A percentile compares a stretch with the other conserved stretches of the same genome.
phyloP scores from a whole-genome alignment of 2,888 invertebrate genomes.

The Coleophora flavipennella region DNA sequence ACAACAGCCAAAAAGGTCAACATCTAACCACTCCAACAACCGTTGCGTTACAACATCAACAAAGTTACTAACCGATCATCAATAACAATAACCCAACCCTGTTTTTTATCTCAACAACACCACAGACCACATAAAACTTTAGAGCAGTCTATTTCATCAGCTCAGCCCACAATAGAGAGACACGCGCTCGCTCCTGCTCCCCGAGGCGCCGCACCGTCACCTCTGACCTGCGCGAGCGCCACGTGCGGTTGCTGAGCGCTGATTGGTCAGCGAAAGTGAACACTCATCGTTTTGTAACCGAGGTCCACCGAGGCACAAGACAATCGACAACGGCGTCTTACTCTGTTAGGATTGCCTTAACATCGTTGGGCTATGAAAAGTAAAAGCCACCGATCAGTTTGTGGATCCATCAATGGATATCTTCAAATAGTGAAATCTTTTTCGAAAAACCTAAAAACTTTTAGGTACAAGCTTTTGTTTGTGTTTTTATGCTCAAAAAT shows the following conservation, averaged over 20 bases:
- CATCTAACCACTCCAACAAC: neutral
- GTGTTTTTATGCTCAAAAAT: too few species aligned
- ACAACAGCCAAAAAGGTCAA: neutral
- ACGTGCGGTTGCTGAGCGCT: conserved; percentile 56
- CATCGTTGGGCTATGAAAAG: neutral
- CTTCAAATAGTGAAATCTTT: too few species aligned
- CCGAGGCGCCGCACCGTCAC: conserved; percentile 39
- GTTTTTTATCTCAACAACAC: neutral
- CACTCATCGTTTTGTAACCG: conserved; percentile 47
- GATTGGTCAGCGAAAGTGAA: conserved; percentile 52
- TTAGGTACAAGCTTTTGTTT: too few species aligned
- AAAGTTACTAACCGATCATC: neutral
- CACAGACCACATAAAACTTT: neutral
- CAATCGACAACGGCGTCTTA: conserved; percentile 14
- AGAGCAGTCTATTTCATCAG: conserved; percentile 27
- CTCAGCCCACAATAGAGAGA: conserved; percentile 38
- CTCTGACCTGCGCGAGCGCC: conserved; percentile 43
- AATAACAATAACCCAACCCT: neutral
- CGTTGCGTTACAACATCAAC: too few species aligned
- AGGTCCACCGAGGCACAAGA: too few species aligned
- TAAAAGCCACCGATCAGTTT: too few species aligned
- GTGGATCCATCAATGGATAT: too few species aligned
- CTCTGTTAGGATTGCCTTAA: conserved; percentile 30
- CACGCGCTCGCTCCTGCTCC: conserved; percentile 32
- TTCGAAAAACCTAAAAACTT: too few species aligned